Conservation (phyloP, 1,140 invertebrate species). For the Trichomalopsis sarcophagae region DNA sequence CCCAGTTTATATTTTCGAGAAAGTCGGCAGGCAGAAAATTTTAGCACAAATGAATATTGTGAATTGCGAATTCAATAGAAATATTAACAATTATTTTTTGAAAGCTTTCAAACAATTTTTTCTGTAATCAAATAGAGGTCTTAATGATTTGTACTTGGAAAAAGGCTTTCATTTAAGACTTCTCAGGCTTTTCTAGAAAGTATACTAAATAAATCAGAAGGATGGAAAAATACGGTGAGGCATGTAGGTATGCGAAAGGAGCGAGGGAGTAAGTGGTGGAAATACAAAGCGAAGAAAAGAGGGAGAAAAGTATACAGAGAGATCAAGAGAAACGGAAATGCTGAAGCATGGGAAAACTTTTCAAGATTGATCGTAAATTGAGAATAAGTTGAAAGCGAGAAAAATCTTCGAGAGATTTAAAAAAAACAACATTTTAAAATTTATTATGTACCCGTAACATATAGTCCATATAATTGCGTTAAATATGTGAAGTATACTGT, state of each 20-base stretch:
- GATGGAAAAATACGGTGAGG: background rate
- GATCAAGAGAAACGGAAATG: slow-evolving; percentile 4
- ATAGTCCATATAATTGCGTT: too few relatives aligned
- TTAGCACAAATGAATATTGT: too few relatives aligned
- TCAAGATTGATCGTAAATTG: slow-evolving; percentile 1
- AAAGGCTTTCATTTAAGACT: background rate
- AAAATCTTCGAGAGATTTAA: background rate
- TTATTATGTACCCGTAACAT: too few relatives aligned
- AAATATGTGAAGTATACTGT: too few relatives aligned
- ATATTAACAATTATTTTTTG: too few relatives aligned
- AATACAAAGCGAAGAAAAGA: slow-evolving; percentile 14
- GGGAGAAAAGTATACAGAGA: slow-evolving; percentile 17
- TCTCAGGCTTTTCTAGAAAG: background rate
- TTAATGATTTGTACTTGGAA: too few relatives aligned
- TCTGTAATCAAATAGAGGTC: too few relatives aligned
- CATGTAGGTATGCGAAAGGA: slow-evolving; percentile 19
- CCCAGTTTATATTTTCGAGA: background rate
- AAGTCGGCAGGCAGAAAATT: background rate
- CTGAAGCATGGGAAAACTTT: slow-evolving; percentile 8
- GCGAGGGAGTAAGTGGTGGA: slow-evolving; percentile 1
- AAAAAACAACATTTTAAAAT: background rate
- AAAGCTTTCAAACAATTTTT: too few relatives aligned
- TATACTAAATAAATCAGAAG: background rate
- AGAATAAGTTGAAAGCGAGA: background rate
- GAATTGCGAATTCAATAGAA: too few relatives aligned